Evolutionary conservation across 1,140 invertebrate species (phyloP).

Genomic region (Vollenhovia emeryi): DNA sequence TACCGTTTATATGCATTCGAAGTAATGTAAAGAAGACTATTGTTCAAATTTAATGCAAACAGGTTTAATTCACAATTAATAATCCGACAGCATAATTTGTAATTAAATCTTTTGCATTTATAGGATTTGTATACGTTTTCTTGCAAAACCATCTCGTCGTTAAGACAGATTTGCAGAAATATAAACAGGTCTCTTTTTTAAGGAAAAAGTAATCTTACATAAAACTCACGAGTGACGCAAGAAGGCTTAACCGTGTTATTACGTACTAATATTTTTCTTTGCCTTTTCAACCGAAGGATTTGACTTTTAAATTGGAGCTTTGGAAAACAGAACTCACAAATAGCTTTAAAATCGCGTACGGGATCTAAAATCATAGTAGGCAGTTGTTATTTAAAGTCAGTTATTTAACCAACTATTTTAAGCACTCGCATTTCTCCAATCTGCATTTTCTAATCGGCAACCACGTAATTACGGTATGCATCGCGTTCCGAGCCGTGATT

Average conservation of each 20-base stretch:
- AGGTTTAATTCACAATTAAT: neutral
- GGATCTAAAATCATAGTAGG: conserved; percentile 30
- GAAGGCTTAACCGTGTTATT: conserved; percentile 1
- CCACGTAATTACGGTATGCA: conserved; percentile 50
- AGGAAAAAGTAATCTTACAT: neutral
- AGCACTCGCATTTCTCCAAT: conserved; percentile 49
- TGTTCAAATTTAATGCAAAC: neutral
- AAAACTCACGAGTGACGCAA: conserved; percentile 5
- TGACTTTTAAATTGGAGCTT: conserved; percentile 57
- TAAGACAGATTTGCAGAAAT: neutral
- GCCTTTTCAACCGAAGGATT: conserved; percentile 4
- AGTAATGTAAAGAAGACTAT: neutral
- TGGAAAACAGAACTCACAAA: conserved; percentile 41
- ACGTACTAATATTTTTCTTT: conserved; percentile 30
- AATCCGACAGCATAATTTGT: neutral
- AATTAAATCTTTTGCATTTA: neutral
- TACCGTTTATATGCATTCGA: neutral
- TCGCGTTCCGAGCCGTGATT: conserved; percentile 43
- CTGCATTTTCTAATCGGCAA: conserved; percentile 56
- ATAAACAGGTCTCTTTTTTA: neutral
- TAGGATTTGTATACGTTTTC: neutral
- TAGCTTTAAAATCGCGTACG: conserved; percentile 44
- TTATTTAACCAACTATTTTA: conserved; percentile 50
- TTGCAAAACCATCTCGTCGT: neutral
- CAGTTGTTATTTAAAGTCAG: conserved; percentile 8